Conservation (phyloP, 1,140 invertebrate genomes). For the Drosophila paulistorum region DNA sequence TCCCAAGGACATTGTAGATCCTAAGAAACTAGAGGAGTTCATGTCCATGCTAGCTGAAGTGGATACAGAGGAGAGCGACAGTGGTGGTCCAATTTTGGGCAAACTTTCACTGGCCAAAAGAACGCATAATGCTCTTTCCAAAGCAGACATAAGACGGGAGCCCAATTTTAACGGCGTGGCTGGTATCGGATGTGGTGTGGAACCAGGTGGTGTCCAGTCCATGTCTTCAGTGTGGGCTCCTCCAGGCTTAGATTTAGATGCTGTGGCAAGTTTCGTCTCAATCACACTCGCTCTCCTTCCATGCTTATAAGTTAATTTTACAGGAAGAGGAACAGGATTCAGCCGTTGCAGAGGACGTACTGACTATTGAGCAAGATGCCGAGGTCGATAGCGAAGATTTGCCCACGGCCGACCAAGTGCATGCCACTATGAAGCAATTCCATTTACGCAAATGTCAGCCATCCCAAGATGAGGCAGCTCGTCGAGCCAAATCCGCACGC, state of each 20-base stretch:
- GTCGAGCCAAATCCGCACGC: conserved; percentile 71
- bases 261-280: conserved; percentile 53
- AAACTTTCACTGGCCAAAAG: conserved; percentile 85
- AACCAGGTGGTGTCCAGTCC: conserved; percentile 24
- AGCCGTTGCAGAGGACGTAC: conserved; percentile 67
- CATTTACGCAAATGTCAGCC: conserved; percentile 78
- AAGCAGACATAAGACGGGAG: conserved; percentile 77
- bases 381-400: conserved; percentile 80
- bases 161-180: conserved; percentile 54
- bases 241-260: conserved; percentile 48
- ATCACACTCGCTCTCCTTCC: background rate
- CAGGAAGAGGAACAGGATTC: conserved; percentile 50
- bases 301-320: conserved; percentile 46
- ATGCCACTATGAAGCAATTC: conserved; percentile 81
- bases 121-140: conserved; percentile 85
- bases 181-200: background rate
- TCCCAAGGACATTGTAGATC: conserved; percentile 80
- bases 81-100: conserved; percentile 85
- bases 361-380: conserved; percentile 74
- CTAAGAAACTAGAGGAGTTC: conserved; percentile 83
- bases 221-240: conserved; percentile 74
- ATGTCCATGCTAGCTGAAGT: conserved; percentile 83
- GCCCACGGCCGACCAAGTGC: conserved; percentile 75
- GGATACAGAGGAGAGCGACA: conserved; percentile 88
- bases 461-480: conserved; percentile 70